phyloP scores from a whole-genome alignment of 1,140 invertebrate genomes.

The Orius insidiosus region DNA sequence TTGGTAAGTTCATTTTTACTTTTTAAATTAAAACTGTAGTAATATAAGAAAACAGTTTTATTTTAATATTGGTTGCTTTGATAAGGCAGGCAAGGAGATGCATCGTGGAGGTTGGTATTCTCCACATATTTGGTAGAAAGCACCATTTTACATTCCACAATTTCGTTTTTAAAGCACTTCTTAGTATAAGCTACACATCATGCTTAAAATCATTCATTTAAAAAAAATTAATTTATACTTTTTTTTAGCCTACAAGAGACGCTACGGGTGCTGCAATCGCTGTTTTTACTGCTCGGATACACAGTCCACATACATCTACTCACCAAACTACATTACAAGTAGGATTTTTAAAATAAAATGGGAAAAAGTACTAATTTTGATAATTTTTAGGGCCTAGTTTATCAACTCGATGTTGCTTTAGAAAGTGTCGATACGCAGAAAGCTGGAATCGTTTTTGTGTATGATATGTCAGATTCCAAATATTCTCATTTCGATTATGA shows the following conservation, averaged over 20 bases:
- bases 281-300: conserved; percentile 83
- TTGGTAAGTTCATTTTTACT: conserved; percentile 47
- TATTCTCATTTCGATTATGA: conserved; percentile 97
- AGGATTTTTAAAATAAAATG: background rate
- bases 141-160: too few species aligned
- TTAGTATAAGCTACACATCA: background rate
- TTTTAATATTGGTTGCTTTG: too few species aligned
- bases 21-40: background rate
- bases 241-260: conserved; percentile 65
- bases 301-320: conserved; percentile 63
- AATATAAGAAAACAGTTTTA: too few species aligned
- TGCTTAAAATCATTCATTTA: background rate
- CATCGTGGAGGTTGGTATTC: too few species aligned
- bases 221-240: conserved; percentile 3
- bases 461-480: conserved; percentile 97
- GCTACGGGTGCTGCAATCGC: conserved; percentile 79
- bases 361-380: background rate
- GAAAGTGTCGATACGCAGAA: conserved; percentile 84
- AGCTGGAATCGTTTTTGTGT: conserved; percentile 90
- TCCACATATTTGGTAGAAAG: too few species aligned
- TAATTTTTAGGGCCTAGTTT: conserved; percentile 61
- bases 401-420: conserved; percentile 85
- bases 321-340: conserved; percentile 85
- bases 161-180: too few species aligned
- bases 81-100: too few species aligned